Percentiles rank a stretch among this genome's conserved stretches.
Evolutionary conservation across 2,797 vertebrate species (phyloP).

Genomic region (Ctenopoma multispine): DNA sequence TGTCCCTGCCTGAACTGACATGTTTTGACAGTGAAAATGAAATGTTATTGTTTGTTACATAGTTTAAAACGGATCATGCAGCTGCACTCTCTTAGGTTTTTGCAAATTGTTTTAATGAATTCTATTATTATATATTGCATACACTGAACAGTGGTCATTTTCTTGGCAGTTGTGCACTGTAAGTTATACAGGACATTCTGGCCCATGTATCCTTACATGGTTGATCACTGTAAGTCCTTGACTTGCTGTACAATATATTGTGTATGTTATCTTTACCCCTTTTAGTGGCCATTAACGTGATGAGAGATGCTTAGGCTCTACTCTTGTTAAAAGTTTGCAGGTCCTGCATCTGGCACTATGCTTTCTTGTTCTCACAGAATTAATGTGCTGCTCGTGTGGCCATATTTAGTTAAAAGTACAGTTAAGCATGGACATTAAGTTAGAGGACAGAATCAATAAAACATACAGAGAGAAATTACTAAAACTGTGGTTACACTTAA

Average conservation of each 20-base stretch:
- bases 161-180: conserved; percentile 29
- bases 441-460: background rate
- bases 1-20: conserved; percentile 70
- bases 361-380: conserved; percentile 42
- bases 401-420: conserved; percentile 28
- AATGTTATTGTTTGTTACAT: conserved; percentile 4
- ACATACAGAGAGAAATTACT: background rate
- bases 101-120: conserved; percentile 13
- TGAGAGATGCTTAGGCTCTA: conserved; percentile 33
- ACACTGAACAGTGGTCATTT: conserved; percentile 18
- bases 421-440: conserved; percentile 15
- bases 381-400: conserved; percentile 39
- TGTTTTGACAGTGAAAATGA: conserved; percentile 30
- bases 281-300: conserved; percentile 61
- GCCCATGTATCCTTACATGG: conserved; percentile 9
- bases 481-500: background rate
- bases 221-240: conserved; percentile 21
- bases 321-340: conserved; percentile 53
- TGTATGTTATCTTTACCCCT: conserved; percentile 23
- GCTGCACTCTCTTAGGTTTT: background rate
- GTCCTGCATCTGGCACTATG: conserved; percentile 22
- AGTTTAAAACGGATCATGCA: conserved; percentile 6
- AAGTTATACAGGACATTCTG: conserved; percentile 29
- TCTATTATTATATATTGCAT: conserved; percentile 9
- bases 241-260: conserved; percentile 21